These are phyloP conservation scores for Entomyzon cyanotis DNA, from an alignment of 2,113 vertebrate genomes.

Conservation along the genomic window DNA sequence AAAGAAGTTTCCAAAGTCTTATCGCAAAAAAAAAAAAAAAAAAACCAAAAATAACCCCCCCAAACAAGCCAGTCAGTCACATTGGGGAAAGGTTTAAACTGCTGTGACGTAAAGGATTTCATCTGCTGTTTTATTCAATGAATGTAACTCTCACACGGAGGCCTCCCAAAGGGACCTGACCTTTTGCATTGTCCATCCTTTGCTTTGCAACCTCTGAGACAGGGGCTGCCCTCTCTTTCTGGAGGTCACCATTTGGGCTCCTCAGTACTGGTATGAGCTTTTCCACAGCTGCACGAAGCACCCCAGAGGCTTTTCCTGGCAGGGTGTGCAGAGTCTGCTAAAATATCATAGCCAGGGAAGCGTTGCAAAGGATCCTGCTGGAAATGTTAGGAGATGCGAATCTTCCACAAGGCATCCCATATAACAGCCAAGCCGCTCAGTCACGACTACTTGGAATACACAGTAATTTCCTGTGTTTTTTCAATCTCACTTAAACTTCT, in stretches of 20 bases:
- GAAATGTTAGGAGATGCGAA: constrained; percentile 63
- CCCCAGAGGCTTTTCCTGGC: constrained; percentile 48
- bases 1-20: neutral
- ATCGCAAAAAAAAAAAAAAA: neutral
- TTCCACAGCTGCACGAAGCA: neutral
- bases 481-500: constrained; percentile 71
- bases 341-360: constrained; percentile 29
- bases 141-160: neutral
- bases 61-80: neutral
- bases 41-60: no score
- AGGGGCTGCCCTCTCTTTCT: neutral
- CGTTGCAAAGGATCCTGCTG: constrained; percentile 44
- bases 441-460: constrained; percentile 75
- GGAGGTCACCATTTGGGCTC: neutral
- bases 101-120: neutral
- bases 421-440: constrained; percentile 70
- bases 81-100: neutral
- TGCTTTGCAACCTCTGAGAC: neutral
- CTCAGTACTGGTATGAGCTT: neutral
- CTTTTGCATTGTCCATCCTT: neutral
- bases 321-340: neutral
- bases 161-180: neutral
- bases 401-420: constrained; percentile 62
- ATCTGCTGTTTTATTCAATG: neutral
- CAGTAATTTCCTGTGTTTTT: constrained; percentile 76